Conservation (phyloP, 2,797 vertebrate genomes). For the Sebastes steindachneri region DNA sequence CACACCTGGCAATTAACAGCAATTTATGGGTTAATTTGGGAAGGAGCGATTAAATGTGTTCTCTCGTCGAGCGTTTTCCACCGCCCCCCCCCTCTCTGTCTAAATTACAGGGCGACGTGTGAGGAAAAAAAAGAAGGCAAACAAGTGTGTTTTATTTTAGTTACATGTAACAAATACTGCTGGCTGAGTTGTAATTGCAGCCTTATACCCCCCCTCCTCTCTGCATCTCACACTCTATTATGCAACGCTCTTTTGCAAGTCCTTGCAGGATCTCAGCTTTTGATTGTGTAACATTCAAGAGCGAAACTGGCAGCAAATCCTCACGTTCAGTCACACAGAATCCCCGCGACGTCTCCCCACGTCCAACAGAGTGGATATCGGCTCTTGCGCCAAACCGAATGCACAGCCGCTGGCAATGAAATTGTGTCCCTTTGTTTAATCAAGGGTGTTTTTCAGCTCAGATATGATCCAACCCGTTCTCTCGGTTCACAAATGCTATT, state of each 20-base stretch:
- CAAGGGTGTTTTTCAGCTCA: not conserved
- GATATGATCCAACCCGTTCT: not conserved
- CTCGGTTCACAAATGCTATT: not conserved
- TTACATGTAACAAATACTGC: not conserved
- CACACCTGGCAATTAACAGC: not conserved
- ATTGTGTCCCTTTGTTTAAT: slow-evolving; percentile 19
- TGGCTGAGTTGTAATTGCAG: slow-evolving; percentile 43
- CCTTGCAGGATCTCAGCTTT: slow-evolving; percentile 58
- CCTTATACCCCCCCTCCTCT: not conserved
- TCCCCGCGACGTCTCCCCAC: not conserved
- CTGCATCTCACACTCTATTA: slow-evolving; percentile 44
- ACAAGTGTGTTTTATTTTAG: not conserved
- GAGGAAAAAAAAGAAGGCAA: not conserved
- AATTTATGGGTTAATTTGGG: not conserved
- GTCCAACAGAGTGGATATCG: not conserved
- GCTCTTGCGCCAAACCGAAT: not conserved
- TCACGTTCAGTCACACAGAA: slow-evolving; percentile 17
- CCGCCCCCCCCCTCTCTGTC: not conserved
- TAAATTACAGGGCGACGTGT: slow-evolving; percentile 11
- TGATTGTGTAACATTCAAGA: slow-evolving; percentile 65
- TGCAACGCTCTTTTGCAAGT: slow-evolving; percentile 68
- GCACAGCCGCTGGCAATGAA: not conserved
- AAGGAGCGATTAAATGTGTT: not conserved
- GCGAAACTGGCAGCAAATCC: slow-evolving; percentile 45
- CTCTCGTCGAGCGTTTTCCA: not conserved